Evolutionary conservation across 2,888 invertebrate genomes (phyloP), one percentile per base, ranked within the genome.

Genomic region (Gonocerus acuteangulatus): DNA sequence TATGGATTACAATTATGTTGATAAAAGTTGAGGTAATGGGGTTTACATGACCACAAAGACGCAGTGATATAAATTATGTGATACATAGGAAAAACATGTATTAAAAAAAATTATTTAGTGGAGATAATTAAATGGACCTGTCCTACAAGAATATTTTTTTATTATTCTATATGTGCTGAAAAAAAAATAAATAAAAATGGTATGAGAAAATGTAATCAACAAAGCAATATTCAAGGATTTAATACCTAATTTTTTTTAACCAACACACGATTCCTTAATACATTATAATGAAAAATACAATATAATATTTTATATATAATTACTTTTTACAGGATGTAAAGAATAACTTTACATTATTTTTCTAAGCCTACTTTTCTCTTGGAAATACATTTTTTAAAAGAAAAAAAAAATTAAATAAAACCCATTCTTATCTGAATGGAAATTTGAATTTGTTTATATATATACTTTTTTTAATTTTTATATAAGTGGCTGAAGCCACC

Each of bases 241-340:
- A 52, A 52, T 52, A 52, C 34, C 42, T 54, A 42, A 54, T 36
- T 36, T 51, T 51, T 42, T 39, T 54, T 54, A 39, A 54, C 54
- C 54, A 54, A 54, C 54, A 54, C 54, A 54, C 54, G 39, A 39
- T 54, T 54, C 54, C 54, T 39, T 54, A 54, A 54, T 54, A 54
- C 54, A 54, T 51, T 34, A 27, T 39, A 54, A 54, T 54, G 54
- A 54, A 54, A 54, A 54, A 54, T 54, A 54, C 54, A 54, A 54
- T 54, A 47, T 47, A 54, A 54, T 54, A 54, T 42, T 54, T 47
- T 15, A 34, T 54, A 42, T 42, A 42, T 34, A 39, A 52, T 52
- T 34, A 54, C 54, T 54, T 54, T 54, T 34, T 54, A 54, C 54
- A 54, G 19, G n/a, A 54, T 42, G 54, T 54, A 54, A 54, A 54